These are phyloP conservation scores for Acleris emargana DNA, from an alignment of 2,888 invertebrate species.

Conservation along the genomic window DNA sequence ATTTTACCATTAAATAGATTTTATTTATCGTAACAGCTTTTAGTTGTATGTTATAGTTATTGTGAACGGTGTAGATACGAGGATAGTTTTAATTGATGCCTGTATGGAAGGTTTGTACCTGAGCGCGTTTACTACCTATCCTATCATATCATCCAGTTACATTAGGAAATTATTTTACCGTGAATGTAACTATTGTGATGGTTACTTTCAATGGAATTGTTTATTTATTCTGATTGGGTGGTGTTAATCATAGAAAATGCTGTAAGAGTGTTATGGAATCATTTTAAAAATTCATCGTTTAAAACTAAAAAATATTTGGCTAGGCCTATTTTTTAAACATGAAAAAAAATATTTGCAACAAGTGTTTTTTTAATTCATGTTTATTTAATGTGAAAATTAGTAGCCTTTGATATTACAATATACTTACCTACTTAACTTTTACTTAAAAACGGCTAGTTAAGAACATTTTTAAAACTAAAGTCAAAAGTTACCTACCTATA, in stretches of 20 bases:
- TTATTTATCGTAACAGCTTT: constrained; percentile 78
- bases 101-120: constrained; percentile 64
- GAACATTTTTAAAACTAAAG: too few species aligned
- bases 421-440: too few species aligned
- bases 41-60: constrained; percentile 66
- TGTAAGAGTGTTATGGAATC: constrained; percentile 42
- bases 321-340: too few species aligned
- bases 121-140: constrained; percentile 46
- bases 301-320: too few species aligned
- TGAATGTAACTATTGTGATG: constrained; percentile 36
- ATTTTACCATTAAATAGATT: constrained; percentile 73
- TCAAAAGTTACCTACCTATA: too few species aligned
- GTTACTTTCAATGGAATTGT: constrained; percentile 12
- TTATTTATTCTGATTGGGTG: constrained; percentile 15
- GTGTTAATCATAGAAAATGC: constrained; percentile 42
- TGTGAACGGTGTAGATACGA: constrained; percentile 63
- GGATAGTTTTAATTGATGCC: constrained; percentile 48
- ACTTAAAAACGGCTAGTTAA: too few species aligned
- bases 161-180: constrained; percentile 27
- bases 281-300: constrained; percentile 13
- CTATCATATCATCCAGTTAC: constrained; percentile 33
- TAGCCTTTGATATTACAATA: too few species aligned
- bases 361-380: too few species aligned
- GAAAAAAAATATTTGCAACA: too few species aligned
- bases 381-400: too few species aligned